These are phyloP conservation scores for Dorcus hopei DNA, from an alignment of 2,888 invertebrate species.

Conservation along the genomic window DNA sequence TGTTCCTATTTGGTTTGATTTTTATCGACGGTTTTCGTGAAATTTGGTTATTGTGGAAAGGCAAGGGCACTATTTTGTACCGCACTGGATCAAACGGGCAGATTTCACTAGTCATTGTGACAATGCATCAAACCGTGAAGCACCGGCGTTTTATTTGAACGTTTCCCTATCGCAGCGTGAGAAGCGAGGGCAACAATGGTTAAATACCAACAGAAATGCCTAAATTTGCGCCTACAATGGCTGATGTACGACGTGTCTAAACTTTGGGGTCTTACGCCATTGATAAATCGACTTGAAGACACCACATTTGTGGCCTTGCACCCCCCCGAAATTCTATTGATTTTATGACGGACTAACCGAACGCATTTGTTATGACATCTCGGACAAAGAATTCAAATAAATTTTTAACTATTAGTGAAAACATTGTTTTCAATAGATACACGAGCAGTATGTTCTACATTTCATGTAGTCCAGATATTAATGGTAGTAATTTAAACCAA, in stretches of 20 bases:
- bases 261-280: constrained; percentile 8
- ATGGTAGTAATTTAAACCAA: too few species aligned
- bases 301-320: constrained; percentile 1
- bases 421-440: too few species aligned
- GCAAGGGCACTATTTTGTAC: constrained; percentile 1
- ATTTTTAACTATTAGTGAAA: too few species aligned
- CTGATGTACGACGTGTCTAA: constrained; percentile 34
- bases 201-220: constrained; percentile 38
- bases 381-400: too few species aligned
- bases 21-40: too few species aligned
- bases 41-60: too few species aligned
- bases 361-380: constrained; percentile 8
- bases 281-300: constrained; percentile 32
- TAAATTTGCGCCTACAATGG: constrained; percentile 36
- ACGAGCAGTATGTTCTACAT: background rate
- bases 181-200: constrained; percentile 31
- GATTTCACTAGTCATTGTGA: constrained; percentile 18
- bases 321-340: background rate
- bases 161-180: constrained; percentile 31
- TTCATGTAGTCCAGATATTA: too few species aligned
- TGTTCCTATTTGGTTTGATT: too few species aligned
- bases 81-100: constrained; percentile 24
- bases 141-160: constrained; percentile 35
- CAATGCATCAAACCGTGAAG: constrained; percentile 31
- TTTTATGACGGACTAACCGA: constrained; percentile 5